These are phyloP conservation scores for Hestina assimilis DNA, from an alignment of 1,140 invertebrate species.

Conservation along the genomic window DNA sequence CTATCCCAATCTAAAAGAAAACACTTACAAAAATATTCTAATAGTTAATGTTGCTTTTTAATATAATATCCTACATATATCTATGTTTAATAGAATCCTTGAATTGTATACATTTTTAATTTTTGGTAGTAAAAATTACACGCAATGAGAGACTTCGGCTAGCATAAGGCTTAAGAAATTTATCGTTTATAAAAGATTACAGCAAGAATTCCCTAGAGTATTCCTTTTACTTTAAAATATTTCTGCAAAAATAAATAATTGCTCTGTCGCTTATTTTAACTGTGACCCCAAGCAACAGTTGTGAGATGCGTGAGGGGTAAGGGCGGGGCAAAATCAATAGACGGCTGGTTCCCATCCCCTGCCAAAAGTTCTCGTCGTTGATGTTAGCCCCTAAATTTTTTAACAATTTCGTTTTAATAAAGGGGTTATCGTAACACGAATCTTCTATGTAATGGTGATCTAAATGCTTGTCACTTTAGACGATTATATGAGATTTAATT, in stretches of 20 bases:
- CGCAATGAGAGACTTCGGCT: too few species aligned
- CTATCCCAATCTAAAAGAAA: too few species aligned
- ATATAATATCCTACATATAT: too few species aligned
- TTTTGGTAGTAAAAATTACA: too few species aligned
- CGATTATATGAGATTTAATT: too few species aligned
- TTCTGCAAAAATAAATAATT: too few species aligned
- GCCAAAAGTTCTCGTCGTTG: conserved; percentile 46
- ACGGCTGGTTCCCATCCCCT: conserved; percentile 35
- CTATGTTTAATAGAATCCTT: too few species aligned
- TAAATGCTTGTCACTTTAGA: too few species aligned
- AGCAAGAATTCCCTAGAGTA: neutral
- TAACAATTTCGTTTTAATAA: conserved; percentile 38
- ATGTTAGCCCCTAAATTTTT: conserved; percentile 45
- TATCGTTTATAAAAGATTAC: neutral
- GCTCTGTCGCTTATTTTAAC: conserved; percentile 18
- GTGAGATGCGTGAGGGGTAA: conserved; percentile 50
- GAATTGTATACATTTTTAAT: neutral
- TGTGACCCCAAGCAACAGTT: conserved; percentile 61
- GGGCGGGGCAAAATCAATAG: conserved; percentile 59
- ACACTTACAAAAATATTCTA: too few species aligned
- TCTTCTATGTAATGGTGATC: conserved; percentile 10
- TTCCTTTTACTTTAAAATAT: too few species aligned
- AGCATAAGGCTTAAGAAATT: too few species aligned
- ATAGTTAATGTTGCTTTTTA: too few species aligned
- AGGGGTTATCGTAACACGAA: conserved; percentile 21